Evolutionary conservation across 2,113 vertebrate species (phyloP), one percentile per base, ranked within the genome.

Genomic region (Gymnocephalus cernua): DNA sequence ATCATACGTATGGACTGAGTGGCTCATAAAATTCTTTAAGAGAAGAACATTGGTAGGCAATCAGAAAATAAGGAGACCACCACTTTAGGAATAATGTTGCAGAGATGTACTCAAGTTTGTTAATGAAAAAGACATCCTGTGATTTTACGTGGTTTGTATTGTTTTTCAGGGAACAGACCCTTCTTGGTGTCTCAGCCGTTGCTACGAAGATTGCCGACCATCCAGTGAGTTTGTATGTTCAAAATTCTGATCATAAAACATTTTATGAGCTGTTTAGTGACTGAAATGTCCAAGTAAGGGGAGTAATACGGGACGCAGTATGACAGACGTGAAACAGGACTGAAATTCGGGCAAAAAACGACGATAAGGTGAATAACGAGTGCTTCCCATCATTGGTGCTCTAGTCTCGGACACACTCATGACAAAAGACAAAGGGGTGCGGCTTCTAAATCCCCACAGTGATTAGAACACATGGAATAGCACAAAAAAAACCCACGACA

Each of bases 391-490:
- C 7, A 51, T 54, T 53, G 73, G 88, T 84, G 57, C 66, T 79
- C 72, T 91, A 72, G 82, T 89, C 87, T 78, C 5, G 3, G 35
- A 83, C 50, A 75, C 57, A 79, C 23, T 71, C 35, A 74, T 8
- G 77, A 77, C 72, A 76, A 74, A 77, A 64, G 47, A 80, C 25
- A 4, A 67, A 67, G 57, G 54, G 62, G 53, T 50, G 50, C 12
- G n/a, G 65, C 62, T 59, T 78, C 27, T 32, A 21, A 41, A 73
- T 67, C 80, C 80, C 86, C 71, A 70, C 86, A 91, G 83, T 85
- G 69, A 93, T 82, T 27, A 85, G 68, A 81, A 81, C 80, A 85
- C 73, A 79, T 45, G 59, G 54, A 89, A 73, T 25, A 83, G 32
- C 72, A 78, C 67, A 44, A 65, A 69, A 61, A 74, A 68, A 71